Base-by-base conservation (phyloP, 1,140 invertebrate genomes). In the Helicoverpa zea region DNA sequence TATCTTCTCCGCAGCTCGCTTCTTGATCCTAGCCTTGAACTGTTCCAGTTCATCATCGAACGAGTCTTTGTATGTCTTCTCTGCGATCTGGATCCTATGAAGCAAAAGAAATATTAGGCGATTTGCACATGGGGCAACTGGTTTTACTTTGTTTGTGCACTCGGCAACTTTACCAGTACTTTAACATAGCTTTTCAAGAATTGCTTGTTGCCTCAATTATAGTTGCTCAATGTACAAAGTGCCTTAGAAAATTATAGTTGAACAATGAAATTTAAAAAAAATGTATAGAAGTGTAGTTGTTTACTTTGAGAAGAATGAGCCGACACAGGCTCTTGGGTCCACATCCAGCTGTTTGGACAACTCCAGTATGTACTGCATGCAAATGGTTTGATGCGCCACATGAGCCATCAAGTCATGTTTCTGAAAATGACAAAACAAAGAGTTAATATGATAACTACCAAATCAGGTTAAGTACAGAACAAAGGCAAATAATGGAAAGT, bases 281-380 rank as follows among this genome's bases (percentile, higher is more conserved):
- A 58, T 23, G 16, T 18, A 11, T 18, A 10, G 14, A 11, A 13
- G 56, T 18, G 56, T 2, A 58, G 72, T 84, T 16, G 81, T 88
- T 66, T 66, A 97, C 97, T 97, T 98, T n/a, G 97, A 97, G 92
- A 99, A 99, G 95, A 99, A 99, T 4, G 98, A 98, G 56, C 97
- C 96, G 47, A 99, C 97, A 94, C 99, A 99, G 51, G 97, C 97
- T 88, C 98, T 96, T 3, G 98, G 98, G 96, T 99, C 98, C 52
- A 98, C 96, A 91, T 99, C 97, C 47, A 99, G 95, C 90, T 99
- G 98, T 92, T 98, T 99, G 0, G 98, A 98, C 54, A 99, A 94
- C 94, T 99, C 99, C 75, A 99, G 95, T 81, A 99, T 98, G 91
- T 99, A 99, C 94, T 99, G 99, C 97, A 99, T 99, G 85, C 99